Evolutionary conservation across 2,888 invertebrate species (phyloP), one percentile per base, ranked within the genome.

Genomic region (Yponomeuta cagnagella): DNA sequence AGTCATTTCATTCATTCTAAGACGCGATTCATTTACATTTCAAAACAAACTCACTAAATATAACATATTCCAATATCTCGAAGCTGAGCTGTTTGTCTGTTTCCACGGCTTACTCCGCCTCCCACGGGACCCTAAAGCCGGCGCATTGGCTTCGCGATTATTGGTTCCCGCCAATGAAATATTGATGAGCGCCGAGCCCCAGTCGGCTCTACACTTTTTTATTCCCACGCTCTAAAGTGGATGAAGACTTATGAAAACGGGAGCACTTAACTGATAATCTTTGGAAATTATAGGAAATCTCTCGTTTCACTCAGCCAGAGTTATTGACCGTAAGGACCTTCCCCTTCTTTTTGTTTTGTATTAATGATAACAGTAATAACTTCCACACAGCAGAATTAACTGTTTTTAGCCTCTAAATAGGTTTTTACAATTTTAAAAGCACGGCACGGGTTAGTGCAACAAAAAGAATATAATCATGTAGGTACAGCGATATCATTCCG

Each of bases 131-230:
- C 30, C 65, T 65, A 30, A 33, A 33, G 5, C 12, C 33, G 12
- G 65, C 65, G 30, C 65, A 31, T 3, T 15, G 52, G 15, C 52
- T 65, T 23, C 65, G 31, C 65, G 65, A 65, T 65, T 30, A 65
- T 30, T 65, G 52, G 52, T 58, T 58, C 15, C 52, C 52, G 52
- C 52, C 52, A 58, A 58, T 58, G 52, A 58, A 58, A 58, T 58
- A 58, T 58, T 58, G 15, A 58, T 58, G 52, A 58, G 15, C 15
- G 52, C 52, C 15, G 52, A 15, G 15, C 15, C 12, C 12, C 52
- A 12, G 52, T 12, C 12, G 52, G 43, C 43, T 43, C 43, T 8
- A 43, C 43, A 43, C 43, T 43, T 58, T 52, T 58, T 58, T 58
- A 15, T 58, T 58, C 52, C 52, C 52, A 58, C 52, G 52, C 52